Conservation (phyloP, 2,888 invertebrate genomes). For the Laspeyria flexula region DNA sequence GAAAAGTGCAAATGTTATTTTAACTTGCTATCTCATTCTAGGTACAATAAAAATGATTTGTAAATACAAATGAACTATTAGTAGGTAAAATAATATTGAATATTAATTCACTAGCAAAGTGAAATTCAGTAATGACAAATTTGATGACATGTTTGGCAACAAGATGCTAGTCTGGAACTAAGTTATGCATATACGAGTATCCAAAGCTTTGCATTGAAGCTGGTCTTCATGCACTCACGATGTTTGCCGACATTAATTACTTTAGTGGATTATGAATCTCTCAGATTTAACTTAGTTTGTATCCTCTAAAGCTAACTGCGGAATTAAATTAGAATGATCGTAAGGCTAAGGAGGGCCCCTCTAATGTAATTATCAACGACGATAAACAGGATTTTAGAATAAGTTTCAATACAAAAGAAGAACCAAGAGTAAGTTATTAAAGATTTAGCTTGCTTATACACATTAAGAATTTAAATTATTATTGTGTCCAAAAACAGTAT, state of each 20-base stretch:
- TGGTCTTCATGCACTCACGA: slow-evolving; percentile 25
- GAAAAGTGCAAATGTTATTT: no score
- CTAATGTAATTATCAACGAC: slow-evolving; percentile 4
- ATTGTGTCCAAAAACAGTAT: no score
- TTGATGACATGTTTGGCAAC: neutral
- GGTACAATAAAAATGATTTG: no score
- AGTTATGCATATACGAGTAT: slow-evolving; percentile 4
- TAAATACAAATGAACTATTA: no score
- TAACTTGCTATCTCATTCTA: no score
- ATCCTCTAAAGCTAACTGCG: slow-evolving; percentile 16
- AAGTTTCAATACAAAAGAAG: neutral
- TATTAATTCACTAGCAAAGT: neutral
- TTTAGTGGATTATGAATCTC: slow-evolving; percentile 39
- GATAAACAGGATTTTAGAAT: neutral
- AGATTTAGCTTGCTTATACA: no score
- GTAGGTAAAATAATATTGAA: neutral
- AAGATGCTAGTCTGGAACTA: neutral
- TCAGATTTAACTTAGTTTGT: slow-evolving; percentile 21
- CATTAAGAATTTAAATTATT: no score
- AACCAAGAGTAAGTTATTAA: no score
- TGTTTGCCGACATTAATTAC: slow-evolving; percentile 33
- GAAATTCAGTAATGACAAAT: neutral
- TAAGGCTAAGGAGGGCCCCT: slow-evolving; percentile 5
- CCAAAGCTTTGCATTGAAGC: slow-evolving; percentile 19
- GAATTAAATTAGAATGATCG: slow-evolving; percentile 15